These are phyloP conservation scores for Martes martes DNA, from an alignment of 2,113 vertebrate species.

Conservation along the genomic window DNA sequence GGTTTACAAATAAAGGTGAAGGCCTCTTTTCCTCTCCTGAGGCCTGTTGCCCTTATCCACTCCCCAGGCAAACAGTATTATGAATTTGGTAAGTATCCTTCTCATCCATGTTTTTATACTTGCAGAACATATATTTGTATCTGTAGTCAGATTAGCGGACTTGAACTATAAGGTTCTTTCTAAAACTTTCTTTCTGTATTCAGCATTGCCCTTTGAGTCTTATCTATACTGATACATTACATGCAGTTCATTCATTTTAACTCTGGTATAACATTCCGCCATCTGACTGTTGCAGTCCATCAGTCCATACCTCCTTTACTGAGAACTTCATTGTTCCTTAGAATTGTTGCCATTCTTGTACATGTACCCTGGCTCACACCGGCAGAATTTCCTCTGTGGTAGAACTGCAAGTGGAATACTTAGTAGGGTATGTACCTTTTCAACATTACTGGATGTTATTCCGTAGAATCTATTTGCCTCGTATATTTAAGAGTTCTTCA, in stretches of 20 bases:
- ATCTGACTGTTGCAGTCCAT: background rate
- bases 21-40: background rate
- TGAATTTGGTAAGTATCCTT: background rate
- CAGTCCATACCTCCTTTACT: background rate
- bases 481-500: background rate
- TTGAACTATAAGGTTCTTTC: background rate
- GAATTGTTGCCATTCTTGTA: background rate
- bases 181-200: background rate
- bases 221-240: background rate
- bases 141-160: background rate
- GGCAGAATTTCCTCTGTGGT: background rate
- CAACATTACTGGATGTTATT: background rate
- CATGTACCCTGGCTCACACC: background rate
- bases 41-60: background rate
- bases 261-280: background rate
- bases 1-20: background rate
- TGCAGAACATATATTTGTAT: background rate
- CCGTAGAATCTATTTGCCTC: background rate
- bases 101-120: background rate
- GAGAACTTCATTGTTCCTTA: background rate
- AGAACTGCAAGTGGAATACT: background rate
- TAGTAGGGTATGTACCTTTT: background rate
- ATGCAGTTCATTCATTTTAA: constrained; percentile 17
- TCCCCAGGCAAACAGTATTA: background rate
- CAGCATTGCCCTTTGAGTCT: background rate